Conservation (phyloP, 2,888 invertebrate species). For the Bruchidius siliquastri region DNA sequence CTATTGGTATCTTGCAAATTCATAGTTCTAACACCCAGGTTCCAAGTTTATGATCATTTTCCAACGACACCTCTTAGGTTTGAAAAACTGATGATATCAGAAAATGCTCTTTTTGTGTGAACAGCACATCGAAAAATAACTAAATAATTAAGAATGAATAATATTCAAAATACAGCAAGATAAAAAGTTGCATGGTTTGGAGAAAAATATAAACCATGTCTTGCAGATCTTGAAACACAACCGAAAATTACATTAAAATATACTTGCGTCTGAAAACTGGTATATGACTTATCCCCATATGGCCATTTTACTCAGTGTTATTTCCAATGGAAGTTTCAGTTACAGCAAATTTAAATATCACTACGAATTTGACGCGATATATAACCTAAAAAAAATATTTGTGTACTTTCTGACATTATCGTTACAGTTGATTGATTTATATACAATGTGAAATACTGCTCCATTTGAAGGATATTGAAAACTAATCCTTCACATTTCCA, state of each 20-base stretch:
- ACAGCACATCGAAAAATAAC: no score
- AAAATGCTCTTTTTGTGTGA: no score
- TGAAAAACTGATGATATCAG: no score
- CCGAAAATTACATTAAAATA: background rate
- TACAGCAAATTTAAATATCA: background rate
- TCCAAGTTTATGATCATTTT: no score
- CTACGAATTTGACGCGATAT: background rate
- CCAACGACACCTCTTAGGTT: no score
- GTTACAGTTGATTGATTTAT: constrained; percentile 2
- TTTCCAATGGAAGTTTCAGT: background rate
- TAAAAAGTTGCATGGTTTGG: background rate
- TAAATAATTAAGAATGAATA: no score
- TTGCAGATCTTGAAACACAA: no score
- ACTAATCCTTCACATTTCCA: no score
- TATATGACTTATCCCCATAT: background rate
- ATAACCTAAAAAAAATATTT: constrained; percentile 1
- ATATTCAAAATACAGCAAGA: no score
- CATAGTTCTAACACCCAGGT: no score
- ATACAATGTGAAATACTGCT: background rate
- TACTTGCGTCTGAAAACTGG: constrained; percentile 8
- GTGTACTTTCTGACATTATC: constrained; percentile 1
- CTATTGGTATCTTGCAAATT: no score
- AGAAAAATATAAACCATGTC: background rate
- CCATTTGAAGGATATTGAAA: no score
- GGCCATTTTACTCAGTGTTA: background rate